A percentile compares a stretch with the other conserved stretches of the same genome.
These are phyloP conservation scores for Rhinichthys klamathensis DNA, from an alignment of 2,113 vertebrate species.

Conservation along the genomic window DNA sequence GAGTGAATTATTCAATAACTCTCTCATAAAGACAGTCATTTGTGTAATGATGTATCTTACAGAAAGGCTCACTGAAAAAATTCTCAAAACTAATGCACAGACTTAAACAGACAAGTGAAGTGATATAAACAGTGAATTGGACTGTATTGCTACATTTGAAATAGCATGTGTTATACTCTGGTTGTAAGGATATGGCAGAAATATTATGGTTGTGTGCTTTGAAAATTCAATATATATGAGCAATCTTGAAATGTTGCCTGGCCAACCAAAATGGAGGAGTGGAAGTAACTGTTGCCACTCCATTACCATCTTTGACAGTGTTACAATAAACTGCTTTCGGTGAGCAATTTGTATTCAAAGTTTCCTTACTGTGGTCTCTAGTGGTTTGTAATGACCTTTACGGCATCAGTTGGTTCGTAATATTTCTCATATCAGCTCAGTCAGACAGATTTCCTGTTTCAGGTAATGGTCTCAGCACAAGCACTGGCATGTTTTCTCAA, in stretches of 20 bases:
- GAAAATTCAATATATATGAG: background rate
- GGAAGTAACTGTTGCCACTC: background rate
- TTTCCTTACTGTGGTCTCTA: conserved; percentile 11
- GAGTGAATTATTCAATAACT: background rate
- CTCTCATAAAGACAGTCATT: background rate
- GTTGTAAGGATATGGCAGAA: background rate
- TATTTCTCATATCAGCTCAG: conserved; percentile 2
- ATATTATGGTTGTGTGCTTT: background rate
- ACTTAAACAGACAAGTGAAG: background rate
- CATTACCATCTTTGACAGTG: background rate
- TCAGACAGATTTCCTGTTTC: conserved; percentile 22
- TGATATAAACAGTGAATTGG: background rate
- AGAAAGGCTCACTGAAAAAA: background rate
- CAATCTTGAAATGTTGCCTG: background rate
- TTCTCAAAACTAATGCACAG: background rate
- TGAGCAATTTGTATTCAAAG: conserved; percentile 1
- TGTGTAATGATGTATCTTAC: background rate
- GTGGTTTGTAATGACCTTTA: conserved; percentile 18
- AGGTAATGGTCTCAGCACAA: background rate
- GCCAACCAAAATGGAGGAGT: background rate
- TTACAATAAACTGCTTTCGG: background rate
- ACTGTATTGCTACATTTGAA: background rate
- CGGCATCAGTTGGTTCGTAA: background rate
- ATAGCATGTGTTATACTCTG: background rate
- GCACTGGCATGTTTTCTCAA: background rate